Conservation (phyloP, 2,797 vertebrate species). For the Alosa sapidissima region DNA sequence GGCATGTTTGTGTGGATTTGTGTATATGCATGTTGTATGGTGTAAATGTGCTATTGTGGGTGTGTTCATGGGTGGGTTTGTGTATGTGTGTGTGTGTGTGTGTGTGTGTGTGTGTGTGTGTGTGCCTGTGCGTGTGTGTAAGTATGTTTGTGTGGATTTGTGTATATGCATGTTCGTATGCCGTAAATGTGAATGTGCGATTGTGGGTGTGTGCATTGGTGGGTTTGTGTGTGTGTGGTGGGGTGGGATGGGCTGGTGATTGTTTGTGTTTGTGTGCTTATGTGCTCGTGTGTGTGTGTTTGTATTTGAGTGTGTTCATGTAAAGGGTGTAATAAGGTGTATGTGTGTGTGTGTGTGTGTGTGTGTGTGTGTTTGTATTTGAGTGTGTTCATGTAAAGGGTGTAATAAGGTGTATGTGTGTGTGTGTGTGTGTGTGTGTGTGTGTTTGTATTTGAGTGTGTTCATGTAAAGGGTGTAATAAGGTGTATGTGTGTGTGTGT, state of each 20-base stretch:
- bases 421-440: too few species aligned
- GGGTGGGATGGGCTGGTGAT: too few species aligned
- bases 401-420: not conserved
- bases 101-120: not conserved
- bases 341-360: not conserved
- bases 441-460: too few species aligned
- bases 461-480: too few species aligned
- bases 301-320: not conserved
- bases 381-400: not conserved
- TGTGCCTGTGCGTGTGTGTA: not conserved
- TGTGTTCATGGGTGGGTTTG: not conserved
- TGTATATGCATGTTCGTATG: too few species aligned
- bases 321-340: not conserved
- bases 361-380: not conserved
- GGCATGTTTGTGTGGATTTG: not conserved
- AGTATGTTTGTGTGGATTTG: not conserved
- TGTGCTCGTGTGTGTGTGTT: not conserved
- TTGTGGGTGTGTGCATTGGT: too few species aligned
- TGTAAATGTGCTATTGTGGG: not conserved
- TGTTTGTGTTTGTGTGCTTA: not conserved
- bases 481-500: too few species aligned
- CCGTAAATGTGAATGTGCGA: too few species aligned
- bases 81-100: not conserved
- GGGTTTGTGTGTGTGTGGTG: too few species aligned
- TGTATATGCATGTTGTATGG: not conserved